Base-by-base conservation (phyloP, 2,888 invertebrate genomes). In the Torymus texanus region DNA sequence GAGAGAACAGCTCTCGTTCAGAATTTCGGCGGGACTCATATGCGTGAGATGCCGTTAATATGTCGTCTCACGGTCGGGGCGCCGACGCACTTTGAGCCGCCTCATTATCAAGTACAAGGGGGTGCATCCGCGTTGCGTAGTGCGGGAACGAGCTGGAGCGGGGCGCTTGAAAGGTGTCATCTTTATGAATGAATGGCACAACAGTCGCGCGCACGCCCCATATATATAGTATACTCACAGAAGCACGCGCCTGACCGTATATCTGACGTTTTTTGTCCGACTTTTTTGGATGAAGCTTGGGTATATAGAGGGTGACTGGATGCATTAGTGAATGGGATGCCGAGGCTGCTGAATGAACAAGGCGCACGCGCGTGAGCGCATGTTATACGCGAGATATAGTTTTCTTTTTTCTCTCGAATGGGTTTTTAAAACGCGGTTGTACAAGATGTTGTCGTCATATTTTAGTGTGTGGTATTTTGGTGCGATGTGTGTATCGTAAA, bases 131-230 rank as follows among this genome's bases (percentile, higher is more conserved):
- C 24, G 61, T 29, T 11, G 61, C 12, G 11, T 12, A 11, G 61
- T 21, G 24, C 21, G 24, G 16, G 63, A 63, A 50, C 29, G 29
- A 8, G n/a, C 63, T 2, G 24, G 21, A 16, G 18, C 11, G 14
- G 18, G 24, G 1, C 50, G 71, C 71, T 68, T 68, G 61, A 55
- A 63, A 79, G 79, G 79, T 75, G 79, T 74, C 79, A 79, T 51
- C 65, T 73, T 74, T 53, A 53, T 70, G 63, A 75, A 75, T 63
- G 79, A 18, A 63, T 14, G 41, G 21, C 61, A 61, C 67, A 68
- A 62, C 62, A 56, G n/a, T n/a, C n/a, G n/a, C 10, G 65, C 72
- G 66, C 62, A n/a, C 18, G 41, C 41, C 8, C 41, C 41, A 41
- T 41, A 41, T 41, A 41, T 41, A 41, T 41, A 41, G 41, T 41